Base-by-base conservation (phyloP, 1,140 invertebrate species). In the Pseudomyrmex gracilis region DNA sequence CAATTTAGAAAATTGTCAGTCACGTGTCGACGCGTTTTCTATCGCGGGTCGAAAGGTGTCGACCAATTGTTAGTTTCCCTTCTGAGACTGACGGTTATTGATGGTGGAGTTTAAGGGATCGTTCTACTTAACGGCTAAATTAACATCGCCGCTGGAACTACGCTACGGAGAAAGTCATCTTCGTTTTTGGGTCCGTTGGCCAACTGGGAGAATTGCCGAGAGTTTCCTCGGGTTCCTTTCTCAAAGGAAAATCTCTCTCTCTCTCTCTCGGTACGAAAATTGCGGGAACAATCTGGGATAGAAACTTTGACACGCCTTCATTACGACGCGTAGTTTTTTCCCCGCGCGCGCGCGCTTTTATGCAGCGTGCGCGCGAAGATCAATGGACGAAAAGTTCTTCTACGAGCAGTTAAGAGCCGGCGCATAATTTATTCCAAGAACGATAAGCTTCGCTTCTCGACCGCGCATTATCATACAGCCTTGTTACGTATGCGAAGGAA, bases 401-500 rank as follows among this genome's bases (percentile, higher is more conserved):
- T 71, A 71, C 58, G 76, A 80, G 66, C 64, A 34, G 76, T 80
- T 80, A 71, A 80, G 66, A 70, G 53, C 34, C 66, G 55, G 2
- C 64, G 53, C 66, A 70, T 80, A 80, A 80, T 70, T 70, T 80
- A 80, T 80, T 66, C 76, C 34, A 49, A 51, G 63, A 22, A 53
- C 76, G 76, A 71, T 80, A 80, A 80, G 66, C 66, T 15, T 12
- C 10, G 43, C 43, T 78, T 13, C 51, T 58, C 64, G 43, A 70
- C 66, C 51, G 47, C 73, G 61, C 47, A 66, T 87, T 73, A 83
- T 73, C 45, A 83, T 57, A 51, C 60, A 55, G 60, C 47, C 66
- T 80, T 68, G 68, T 82, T 87, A 85, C 63, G 64, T 85, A 88
- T 85, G 70, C 85, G 47, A n/a, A 61, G 58, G 73, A 73, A 85